A percentile compares a stretch with the other conserved stretches of the same genome.
Evolutionary conservation across 2,888 invertebrate species (phyloP).

Genomic region (Didymodactylos carnosus): DNA sequence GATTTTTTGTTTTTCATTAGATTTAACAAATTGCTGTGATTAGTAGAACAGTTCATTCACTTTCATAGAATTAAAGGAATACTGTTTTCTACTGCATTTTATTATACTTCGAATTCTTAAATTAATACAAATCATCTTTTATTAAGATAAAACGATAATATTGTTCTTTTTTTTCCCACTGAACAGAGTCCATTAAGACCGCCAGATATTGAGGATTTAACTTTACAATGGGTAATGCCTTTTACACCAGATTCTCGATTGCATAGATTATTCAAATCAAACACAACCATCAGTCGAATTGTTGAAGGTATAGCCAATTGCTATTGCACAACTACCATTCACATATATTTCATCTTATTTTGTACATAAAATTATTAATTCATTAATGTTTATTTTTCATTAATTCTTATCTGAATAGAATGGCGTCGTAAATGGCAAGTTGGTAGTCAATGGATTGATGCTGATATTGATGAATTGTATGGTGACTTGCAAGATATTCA

Average conservation of each 20-base stretch:
- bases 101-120: not conserved
- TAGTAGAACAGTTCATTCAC: too few species aligned
- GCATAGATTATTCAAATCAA: slow-evolving; percentile 2
- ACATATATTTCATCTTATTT: not conserved
- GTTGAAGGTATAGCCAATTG: slow-evolving; percentile 1
- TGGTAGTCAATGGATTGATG: slow-evolving; percentile 27
- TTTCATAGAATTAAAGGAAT: too few species aligned
- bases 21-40: too few species aligned
- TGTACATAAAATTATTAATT: too few species aligned
- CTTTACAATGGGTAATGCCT: not conserved
- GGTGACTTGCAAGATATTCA: slow-evolving; percentile 33
- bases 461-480: slow-evolving; percentile 29
- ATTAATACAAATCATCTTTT: too few species aligned
- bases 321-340: not conserved
- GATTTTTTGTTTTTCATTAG: too few species aligned
- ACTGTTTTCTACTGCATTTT: not conserved
- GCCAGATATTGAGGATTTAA: not conserved
- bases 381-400: not conserved
- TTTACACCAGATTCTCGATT: not conserved
- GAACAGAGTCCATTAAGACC: not conserved
- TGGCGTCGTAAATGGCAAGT: slow-evolving; percentile 32
- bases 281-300: slow-evolving; percentile 5
- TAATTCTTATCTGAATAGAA: slow-evolving; percentile 17
- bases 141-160: too few species aligned
- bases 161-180: too few species aligned